Evolutionary conservation across 92 coral and sea anemone species (phyloP).

Genomic region (Paragorgia papillata): DNA sequence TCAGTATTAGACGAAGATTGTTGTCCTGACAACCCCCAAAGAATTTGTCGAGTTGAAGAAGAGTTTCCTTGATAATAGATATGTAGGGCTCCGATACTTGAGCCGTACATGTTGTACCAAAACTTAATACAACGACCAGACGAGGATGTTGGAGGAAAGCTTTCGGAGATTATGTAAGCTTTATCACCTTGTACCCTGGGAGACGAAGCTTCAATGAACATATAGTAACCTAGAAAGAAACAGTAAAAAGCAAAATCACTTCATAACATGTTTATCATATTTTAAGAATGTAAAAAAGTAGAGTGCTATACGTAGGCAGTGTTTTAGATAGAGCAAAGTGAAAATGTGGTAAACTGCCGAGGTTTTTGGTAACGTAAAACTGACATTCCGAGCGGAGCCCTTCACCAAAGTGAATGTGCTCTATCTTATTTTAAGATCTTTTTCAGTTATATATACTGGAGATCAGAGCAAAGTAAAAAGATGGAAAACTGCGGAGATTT

Average conservation of each 20-base stretch:
- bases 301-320: no score
- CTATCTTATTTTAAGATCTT: no score
- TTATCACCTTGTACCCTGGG: slow-evolving; percentile 74
- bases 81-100: slow-evolving; percentile 65
- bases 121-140: slow-evolving; percentile 92
- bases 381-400: no score
- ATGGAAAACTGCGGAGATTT: no score
- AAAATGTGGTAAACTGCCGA: no score
- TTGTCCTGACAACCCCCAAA: slow-evolving; percentile 78
- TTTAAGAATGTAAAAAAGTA: no score
- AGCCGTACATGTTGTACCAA: slow-evolving; percentile 95
- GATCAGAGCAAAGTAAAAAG: no score
- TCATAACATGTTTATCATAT: no score
- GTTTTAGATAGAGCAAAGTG: no score
- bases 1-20: slow-evolving; percentile 30
- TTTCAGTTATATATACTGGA: no score
- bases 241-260: neutral
- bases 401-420: no score
- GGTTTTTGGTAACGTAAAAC: no score
- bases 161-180: slow-evolving; percentile 81
- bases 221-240: slow-evolving; percentile 77
- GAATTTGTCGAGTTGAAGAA: slow-evolving; percentile 62
- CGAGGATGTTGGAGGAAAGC: slow-evolving; percentile 87
- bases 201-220: slow-evolving; percentile 81
- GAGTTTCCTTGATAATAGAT: slow-evolving; percentile 59